Base-by-base conservation (phyloP, 2,113 vertebrate species). In the Chloebia gouldiae region DNA sequence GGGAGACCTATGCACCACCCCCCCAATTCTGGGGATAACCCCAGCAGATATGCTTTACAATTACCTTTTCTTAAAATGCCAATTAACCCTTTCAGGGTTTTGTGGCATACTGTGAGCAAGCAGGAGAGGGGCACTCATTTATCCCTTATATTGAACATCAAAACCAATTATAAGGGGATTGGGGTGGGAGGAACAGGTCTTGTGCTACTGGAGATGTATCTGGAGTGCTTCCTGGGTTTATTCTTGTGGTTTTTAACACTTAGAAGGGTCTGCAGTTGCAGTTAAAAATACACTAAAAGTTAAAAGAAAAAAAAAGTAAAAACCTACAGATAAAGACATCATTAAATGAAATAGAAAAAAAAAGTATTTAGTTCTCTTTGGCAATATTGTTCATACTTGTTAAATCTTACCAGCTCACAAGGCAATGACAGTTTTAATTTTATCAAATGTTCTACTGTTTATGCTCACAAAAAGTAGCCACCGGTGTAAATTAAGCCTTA, bases 71-170 rank as follows among this genome's bases (percentile, higher is more conserved):
- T 98, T 93, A 96, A 96, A 97, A 98, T 97, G 97, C 96, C 97
- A 97, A 94, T 98, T 98, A 97, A 98, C 98, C 98, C 98, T 93
- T 98, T 98, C 96, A 93, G 91, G 83, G 91, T 97, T 92, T 88
- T 94, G 69, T 94, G 86, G 95, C 96, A 96, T 96, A 95, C 97
- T 92, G 97, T 95, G 97, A 97, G 95, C 96, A 96, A 97, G 93
- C 96, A 92, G 94, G 80, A 93, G 95, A 81, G 93, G 94, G 78
- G 65, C 88, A 90, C 72, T 96, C 95, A 83, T 97, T 97, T 97
- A 91, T 96, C 90, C 88, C 93, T 91, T 96, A 91, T 93, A 95
- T 96, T 95, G 93, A 94, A 96, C 85, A 88, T 86, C 65, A 12
- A 78, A 93, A 95, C 96, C 97, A 95, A 97, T 97, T 97, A 93